phyloP scores from a whole-genome alignment of 2,113 vertebrate genomes.

The Athene cunicularia region DNA sequence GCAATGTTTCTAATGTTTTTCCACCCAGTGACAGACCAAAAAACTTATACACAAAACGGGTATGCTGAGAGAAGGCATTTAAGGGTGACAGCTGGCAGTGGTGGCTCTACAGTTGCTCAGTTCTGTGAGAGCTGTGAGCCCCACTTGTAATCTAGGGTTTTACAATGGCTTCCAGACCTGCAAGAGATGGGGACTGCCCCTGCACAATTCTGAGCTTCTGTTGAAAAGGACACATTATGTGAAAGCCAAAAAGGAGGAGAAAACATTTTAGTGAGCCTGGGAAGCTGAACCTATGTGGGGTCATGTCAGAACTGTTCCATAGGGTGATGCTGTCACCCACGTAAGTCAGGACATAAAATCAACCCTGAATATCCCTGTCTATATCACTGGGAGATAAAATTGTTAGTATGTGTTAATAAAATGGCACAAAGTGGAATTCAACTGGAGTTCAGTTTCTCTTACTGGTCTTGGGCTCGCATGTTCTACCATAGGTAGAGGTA shows the following conservation, averaged over 20 bases:
- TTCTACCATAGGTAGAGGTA: neutral
- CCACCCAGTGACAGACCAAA: neutral
- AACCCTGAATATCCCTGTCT: neutral
- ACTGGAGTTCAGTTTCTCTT: rapidly evolving
- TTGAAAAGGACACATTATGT: neutral
- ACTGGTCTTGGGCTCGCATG: rapidly evolving
- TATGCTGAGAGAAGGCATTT: neutral
- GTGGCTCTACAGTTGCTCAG: neutral
- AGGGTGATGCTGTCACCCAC: neutral
- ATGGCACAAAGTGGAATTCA: neutral
- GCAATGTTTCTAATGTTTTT: neutral
- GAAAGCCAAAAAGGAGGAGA: neutral
- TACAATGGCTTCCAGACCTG: neutral
- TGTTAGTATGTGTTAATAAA: neutral
- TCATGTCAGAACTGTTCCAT: rapidly evolving
- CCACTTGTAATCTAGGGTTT: neutral
- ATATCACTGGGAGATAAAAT: neutral
- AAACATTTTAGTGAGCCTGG: neutral
- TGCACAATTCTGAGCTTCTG: neutral
- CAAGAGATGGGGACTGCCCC: neutral
- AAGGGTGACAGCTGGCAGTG: neutral
- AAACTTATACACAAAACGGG: neutral
- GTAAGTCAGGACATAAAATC: neutral
- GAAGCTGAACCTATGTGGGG: neutral
- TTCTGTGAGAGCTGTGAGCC: neutral